Evolutionary conservation across 1,140 invertebrate species (phyloP).

Genomic region (Trigoniulus corallinus): DNA sequence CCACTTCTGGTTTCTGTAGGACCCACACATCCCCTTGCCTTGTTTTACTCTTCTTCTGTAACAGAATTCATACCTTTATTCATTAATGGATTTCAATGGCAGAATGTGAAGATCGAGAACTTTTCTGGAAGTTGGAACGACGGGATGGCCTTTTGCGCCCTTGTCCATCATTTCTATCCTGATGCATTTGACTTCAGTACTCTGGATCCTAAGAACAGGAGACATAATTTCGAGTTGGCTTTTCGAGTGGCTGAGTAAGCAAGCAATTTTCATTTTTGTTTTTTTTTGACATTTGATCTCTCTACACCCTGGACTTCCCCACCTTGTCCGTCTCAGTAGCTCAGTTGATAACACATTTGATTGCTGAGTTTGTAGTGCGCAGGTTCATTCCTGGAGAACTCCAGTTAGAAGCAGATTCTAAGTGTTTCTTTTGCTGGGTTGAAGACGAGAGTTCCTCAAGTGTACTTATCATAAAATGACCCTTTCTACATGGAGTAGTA

Average conservation of each 20-base stretch:
- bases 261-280: conserved; percentile 1
- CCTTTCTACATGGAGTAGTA: too few species aligned
- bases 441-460: too few species aligned
- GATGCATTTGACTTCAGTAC: conserved; percentile 84
- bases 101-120: conserved; percentile 91
- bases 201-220: conserved; percentile 69
- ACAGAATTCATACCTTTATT: conserved; percentile 7
- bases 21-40: neutral
- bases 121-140: conserved; percentile 93
- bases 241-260: conserved; percentile 94
- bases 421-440: too few species aligned
- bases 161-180: conserved; percentile 88
- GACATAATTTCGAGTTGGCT: conserved; percentile 88
- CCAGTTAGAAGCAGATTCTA: too few species aligned
- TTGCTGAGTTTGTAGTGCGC: too few species aligned
- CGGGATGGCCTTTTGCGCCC: conserved; percentile 89
- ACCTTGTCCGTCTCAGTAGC: too few species aligned
- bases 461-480: too few species aligned
- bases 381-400: too few species aligned
- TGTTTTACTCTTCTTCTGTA: neutral
- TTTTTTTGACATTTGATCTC: conserved; percentile 1
- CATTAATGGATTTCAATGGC: conserved; percentile 13
- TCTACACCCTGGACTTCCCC: too few species aligned
- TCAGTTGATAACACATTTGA: too few species aligned
- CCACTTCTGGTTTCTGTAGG: neutral